Percentiles rank a stretch among this genome's conserved stretches.
Conservation (phyloP, 2,888 invertebrate species). For the Melinaea marsaeus region DNA sequence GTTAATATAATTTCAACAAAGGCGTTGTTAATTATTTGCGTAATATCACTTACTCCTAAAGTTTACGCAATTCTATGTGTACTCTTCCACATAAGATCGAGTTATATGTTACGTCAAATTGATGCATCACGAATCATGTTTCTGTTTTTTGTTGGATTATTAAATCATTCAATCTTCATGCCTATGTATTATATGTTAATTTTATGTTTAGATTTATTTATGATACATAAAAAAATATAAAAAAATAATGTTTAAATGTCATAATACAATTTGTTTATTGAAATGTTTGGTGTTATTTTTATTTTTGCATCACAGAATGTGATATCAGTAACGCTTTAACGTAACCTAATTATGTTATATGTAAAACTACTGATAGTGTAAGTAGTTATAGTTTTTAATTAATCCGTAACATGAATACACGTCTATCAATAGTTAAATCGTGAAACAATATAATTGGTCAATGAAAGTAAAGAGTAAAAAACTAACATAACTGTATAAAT, state of each 20-base stretch:
- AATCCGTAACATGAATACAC: constrained; percentile 31
- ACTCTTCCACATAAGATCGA: constrained; percentile 19
- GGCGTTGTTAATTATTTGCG: constrained; percentile 2
- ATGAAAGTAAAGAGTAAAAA: constrained; percentile 32
- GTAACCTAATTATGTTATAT: neutral
- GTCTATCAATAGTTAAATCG: constrained; percentile 28
- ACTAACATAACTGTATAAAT: constrained; percentile 33
- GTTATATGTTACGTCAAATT: constrained; percentile 25
- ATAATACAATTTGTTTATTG: neutral
- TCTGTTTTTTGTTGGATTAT: constrained; percentile 17
- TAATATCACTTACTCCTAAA: constrained; percentile 6
- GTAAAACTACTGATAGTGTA: neutral
- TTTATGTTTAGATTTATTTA: neutral
- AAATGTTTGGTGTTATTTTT: neutral
- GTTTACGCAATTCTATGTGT: constrained; percentile 18
- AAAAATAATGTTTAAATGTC: neutral
- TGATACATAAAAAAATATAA: neutral
- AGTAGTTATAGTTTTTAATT: constrained; percentile 27
- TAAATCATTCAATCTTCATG: constrained; percentile 10
- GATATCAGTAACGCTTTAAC: neutral
- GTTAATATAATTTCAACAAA: constrained; percentile 8
- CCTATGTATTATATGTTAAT: neutral
- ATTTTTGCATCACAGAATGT: neutral
- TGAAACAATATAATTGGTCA: constrained; percentile 32
- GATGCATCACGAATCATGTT: constrained; percentile 22